Evolutionary conservation across 2,888 invertebrate species (phyloP).

Genomic region (Volucella inanis): DNA sequence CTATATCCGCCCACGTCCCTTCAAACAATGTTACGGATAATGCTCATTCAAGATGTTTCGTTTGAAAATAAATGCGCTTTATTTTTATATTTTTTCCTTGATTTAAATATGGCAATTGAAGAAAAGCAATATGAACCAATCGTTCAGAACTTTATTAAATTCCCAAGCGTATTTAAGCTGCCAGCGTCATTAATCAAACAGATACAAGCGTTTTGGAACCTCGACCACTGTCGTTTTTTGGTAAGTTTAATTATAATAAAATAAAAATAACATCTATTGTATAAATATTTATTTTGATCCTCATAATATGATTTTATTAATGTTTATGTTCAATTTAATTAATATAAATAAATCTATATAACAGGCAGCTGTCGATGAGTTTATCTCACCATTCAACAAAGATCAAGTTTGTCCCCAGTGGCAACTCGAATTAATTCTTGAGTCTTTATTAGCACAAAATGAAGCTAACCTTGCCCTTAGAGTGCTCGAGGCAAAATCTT

Average conservation of each 20-base stretch:
- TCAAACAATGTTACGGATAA: conserved; percentile 89
- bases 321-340: conserved; percentile 64
- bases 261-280: conserved; percentile 13
- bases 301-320: too few species aligned
- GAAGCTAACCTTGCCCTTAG: conserved; percentile 78
- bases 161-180: conserved; percentile 91
- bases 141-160: conserved; percentile 89
- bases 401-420: conserved; percentile 78
- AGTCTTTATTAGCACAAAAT: conserved; percentile 78
- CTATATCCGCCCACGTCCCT: conserved; percentile 93
- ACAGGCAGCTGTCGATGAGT: conserved; percentile 79
- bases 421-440: conserved; percentile 81
- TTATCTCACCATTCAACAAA: conserved; percentile 79
- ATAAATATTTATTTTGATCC: conserved; percentile 3
- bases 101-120: conserved; percentile 89
- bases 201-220: conserved; percentile 93
- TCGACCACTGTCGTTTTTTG: conserved; percentile 93
- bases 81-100: conserved; percentile 91
- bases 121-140: conserved; percentile 85
- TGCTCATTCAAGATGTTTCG: conserved; percentile 87
- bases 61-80: conserved; percentile 90
- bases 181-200: conserved; percentile 90
- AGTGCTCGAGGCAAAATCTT: conserved; percentile 78
- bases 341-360: conserved; percentile 5
- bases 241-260: conserved; percentile 84